Evolutionary conservation across 1,140 invertebrate species (phyloP), one percentile per base, ranked within the genome.

Genomic region (Bombus difficillimus): DNA sequence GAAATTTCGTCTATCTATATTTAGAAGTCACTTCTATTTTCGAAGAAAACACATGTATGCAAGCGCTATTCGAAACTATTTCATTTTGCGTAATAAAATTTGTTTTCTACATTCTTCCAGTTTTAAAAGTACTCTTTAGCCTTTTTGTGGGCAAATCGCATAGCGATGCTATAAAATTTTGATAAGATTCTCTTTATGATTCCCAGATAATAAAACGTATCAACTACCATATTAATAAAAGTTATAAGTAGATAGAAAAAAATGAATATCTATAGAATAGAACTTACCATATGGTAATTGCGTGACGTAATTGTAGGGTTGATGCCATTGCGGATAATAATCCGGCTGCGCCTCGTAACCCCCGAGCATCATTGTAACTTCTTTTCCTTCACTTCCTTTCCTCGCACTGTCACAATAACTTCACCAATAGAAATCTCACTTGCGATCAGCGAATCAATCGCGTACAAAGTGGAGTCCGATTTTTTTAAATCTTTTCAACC

Each of bases 271-370:
- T 9, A 32, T 18, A 43, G 10, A 68, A 28, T 39, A 39, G 22
- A 47, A 91, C 92, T 93, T 53, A 95, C 94, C 94, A 66, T 95
- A 95, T 25, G 95, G 94, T 72, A 95, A 88, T 39, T 95, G 94
- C 8, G 94, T 95, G n/a, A 95, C 92, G 79, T 95, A 95, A 86
- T 94, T 94, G 71, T 94, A 95, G 12, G 95, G 95, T 85, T 95
- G 95, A 88, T 95, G 94, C 94, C 94, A 95, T 43, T 95, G 94
- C 6, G 94, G 94, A 91, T 95, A 95, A 81, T 95, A 95, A 85
- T 95, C 94, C 84, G 93, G 81, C 32, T 95, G 95, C 4, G 94
- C 80, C 85, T 95, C 95, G 88, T 95, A 95, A 53, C 94, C 93
- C 41, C 94, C 93, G 68, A 95, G 86, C 94, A 95, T 95, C 62